A percentile compares a stretch with the other conserved stretches of the same genome.
phyloP scores from a whole-genome alignment of 2,797 vertebrate genomes.

The Chrosomus eos region DNA sequence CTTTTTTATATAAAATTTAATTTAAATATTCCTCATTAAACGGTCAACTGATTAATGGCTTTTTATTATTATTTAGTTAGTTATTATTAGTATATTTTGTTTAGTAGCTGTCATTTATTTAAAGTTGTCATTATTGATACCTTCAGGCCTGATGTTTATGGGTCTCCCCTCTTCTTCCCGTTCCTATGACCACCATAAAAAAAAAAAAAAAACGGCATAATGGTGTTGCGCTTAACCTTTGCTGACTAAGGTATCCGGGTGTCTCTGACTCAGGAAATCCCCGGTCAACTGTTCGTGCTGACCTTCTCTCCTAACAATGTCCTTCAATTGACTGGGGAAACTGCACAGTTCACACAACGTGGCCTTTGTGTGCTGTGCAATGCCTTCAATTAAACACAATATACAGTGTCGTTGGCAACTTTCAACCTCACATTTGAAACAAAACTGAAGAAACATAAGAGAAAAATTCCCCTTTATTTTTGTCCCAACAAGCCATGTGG shows the following conservation, averaged over 20 bases:
- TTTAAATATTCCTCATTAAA: neutral
- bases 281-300: slow-evolving; percentile 15
- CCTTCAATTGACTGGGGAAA: slow-evolving; percentile 13
- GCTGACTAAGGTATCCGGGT: slow-evolving; percentile 8
- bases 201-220: neutral
- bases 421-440: neutral
- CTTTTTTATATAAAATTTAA: neutral
- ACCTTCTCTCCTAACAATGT: slow-evolving; percentile 27
- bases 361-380: neutral
- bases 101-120: neutral
- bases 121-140: neutral
- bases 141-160: neutral
- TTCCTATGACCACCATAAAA: neutral
- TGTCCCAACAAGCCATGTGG: neutral
- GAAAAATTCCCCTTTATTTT: neutral
- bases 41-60: neutral
- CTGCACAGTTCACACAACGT: neutral
- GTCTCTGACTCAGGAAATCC: slow-evolving; percentile 31
- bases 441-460: slow-evolving; percentile 1
- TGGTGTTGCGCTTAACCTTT: neutral
- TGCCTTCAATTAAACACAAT: neutral
- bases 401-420: neutral
- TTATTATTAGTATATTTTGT: no score
- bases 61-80: neutral
- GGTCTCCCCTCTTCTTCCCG: neutral